phyloP scores from a whole-genome alignment of 2,797 vertebrate genomes.

The Coracias cyanogaster region DNA sequence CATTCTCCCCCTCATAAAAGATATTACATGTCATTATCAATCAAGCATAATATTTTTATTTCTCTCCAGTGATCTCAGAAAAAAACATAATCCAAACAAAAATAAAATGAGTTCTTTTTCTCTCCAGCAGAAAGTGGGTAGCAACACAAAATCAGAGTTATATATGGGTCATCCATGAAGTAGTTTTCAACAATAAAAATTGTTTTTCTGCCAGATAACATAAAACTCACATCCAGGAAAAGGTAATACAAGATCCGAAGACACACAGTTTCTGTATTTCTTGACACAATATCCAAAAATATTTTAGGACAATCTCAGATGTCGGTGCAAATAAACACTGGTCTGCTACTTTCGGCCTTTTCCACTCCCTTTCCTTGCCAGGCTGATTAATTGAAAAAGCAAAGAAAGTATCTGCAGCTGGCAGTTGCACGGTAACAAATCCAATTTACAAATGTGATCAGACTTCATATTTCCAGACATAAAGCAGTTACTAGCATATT shows the following conservation, averaged over 20 bases:
- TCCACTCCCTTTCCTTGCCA: not conserved
- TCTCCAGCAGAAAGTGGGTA: not conserved
- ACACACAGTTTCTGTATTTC: not conserved
- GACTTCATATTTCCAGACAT: not conserved
- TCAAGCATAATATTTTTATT: constrained; percentile 46
- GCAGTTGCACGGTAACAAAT: not conserved
- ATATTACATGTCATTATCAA: not conserved
- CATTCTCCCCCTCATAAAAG: not conserved
- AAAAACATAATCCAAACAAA: not conserved
- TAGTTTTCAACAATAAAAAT: not conserved
- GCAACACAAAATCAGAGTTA: not conserved
- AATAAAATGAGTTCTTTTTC: not conserved
- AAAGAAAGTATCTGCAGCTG: not conserved
- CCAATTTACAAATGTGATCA: not conserved
- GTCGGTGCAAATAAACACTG: not conserved
- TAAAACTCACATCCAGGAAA: not conserved
- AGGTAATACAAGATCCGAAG: not conserved
- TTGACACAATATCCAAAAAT: not conserved
- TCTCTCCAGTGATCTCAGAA: not conserved
- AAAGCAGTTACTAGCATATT: not conserved
- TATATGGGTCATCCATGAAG: not conserved
- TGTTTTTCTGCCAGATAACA: not conserved
- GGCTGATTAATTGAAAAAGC: not conserved
- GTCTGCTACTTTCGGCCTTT: not conserved
- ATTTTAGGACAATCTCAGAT: not conserved